Evolutionary conservation across 2,113 vertebrate species (phyloP).

Genomic region (Spheniscus mendiculus): DNA sequence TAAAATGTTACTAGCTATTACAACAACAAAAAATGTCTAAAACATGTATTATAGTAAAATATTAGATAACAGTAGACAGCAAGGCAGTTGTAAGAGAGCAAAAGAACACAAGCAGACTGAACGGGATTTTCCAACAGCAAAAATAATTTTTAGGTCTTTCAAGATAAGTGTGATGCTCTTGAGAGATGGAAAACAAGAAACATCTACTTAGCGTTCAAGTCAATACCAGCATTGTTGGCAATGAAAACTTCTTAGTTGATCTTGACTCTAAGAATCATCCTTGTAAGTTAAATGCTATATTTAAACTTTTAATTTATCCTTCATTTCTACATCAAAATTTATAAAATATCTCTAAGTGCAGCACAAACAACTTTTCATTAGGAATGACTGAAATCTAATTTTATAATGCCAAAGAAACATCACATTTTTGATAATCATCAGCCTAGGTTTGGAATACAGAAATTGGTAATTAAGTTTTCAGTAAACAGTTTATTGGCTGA

Average conservation of each 20-base stretch:
- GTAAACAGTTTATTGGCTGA: background rate
- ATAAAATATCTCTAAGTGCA: background rate
- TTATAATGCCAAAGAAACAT: background rate
- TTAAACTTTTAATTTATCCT: background rate
- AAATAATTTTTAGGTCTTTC: background rate
- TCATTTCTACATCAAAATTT: background rate
- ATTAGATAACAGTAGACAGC: background rate
- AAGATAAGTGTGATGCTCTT: background rate
- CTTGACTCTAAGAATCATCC: background rate
- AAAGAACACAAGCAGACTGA: background rate
- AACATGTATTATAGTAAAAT: background rate
- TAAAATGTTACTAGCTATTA: background rate
- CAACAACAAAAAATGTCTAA: background rate
- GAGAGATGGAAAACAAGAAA: background rate
- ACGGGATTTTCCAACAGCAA: background rate
- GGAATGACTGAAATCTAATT: background rate
- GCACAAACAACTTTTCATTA: background rate
- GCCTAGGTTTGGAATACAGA: background rate
- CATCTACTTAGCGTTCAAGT: background rate
- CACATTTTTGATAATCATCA: background rate
- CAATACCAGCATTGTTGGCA: background rate
- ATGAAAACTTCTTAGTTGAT: background rate
- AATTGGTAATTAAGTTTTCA: background rate
- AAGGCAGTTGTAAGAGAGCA: background rate
- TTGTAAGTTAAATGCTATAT: background rate